Conservation (phyloP, 1,140 invertebrate genomes). For the Zaprionus davidi region DNA sequence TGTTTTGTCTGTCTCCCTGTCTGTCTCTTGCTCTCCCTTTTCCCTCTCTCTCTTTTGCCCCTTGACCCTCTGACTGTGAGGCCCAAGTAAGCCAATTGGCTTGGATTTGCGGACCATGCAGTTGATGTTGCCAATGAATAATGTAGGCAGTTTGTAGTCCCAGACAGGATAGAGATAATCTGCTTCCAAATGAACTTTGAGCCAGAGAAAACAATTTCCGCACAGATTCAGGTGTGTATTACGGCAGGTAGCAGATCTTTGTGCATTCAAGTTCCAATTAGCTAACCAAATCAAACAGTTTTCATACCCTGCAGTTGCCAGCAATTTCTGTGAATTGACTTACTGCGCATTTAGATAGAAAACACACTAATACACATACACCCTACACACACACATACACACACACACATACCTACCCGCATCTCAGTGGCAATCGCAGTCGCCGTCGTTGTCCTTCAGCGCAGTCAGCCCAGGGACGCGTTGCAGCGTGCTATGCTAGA, state of each 20-base stretch:
- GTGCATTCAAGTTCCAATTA: not conserved
- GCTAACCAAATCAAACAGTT: conserved; percentile 7
- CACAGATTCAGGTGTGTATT: not conserved
- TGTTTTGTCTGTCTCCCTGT: conserved; percentile 18
- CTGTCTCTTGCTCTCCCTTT: conserved; percentile 6
- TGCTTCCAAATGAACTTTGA: conserved; percentile 25
- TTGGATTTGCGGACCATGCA: conserved; percentile 41
- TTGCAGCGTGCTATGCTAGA: conserved; percentile 58
- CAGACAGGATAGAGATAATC: conserved; percentile 24
- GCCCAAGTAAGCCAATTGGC: conserved; percentile 42
- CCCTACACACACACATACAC: not conserved
- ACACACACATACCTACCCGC: conserved; percentile 7
- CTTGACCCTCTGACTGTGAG: not conserved
- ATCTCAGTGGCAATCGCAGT: conserved; percentile 41
- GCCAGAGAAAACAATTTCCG: conserved; percentile 2
- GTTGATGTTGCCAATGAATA: conserved; percentile 33
- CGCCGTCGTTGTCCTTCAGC: conserved; percentile 62
- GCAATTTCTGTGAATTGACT: conserved; percentile 58
- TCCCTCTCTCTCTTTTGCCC: not conserved
- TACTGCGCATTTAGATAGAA: conserved; percentile 64
- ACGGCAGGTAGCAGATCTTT: not conserved
- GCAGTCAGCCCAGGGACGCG: conserved; percentile 56
- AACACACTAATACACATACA: conserved; percentile 20
- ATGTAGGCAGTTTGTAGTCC: conserved; percentile 11
- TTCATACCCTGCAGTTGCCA: conserved; percentile 33